Base-by-base conservation (phyloP, 2,113 vertebrate genomes). In the Cryptomyrus ogoouensis region DNA sequence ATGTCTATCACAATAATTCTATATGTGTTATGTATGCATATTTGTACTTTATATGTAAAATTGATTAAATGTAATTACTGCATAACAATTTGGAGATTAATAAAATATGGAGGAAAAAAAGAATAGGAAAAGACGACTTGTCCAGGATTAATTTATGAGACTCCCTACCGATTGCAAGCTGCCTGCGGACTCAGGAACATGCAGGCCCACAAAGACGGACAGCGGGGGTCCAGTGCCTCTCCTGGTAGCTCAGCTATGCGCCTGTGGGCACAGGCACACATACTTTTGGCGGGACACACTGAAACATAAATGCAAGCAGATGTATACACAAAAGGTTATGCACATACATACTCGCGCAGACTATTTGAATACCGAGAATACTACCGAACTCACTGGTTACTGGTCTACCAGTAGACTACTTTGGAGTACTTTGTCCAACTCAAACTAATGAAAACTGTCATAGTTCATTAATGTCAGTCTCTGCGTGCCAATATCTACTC, bases 251-350 rank as follows among this genome's bases (percentile, higher is more conserved):
- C 74, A 80, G 74, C 5, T 80, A 80, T 80, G 74, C 0, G 19
- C 83, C 46, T 47, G 46, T 85, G 46, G 42, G 83, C 44, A 86
- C 42, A 13, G 44, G 12, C 47, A 31, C 44, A n/a, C 24, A 27
- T 5, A 17, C 13, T 15, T 86, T 47, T 27, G 47, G 44, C 19
- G 3, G 83, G 12, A 86, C 83, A 50, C 47, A 86, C 74, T 7
- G 44, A 86, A 49, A 86, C 47, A n/a, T 49, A 86, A 86, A 47
- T 50, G 46, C 83, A 86, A 86, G 44, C 42, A 86, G 47, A 86
- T 86, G 83, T 50, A 86, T 27, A 9, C 10, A 42, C 44, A 24
- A n/a, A 86, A 86, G 46, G 12, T n/a, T 27, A 86, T 8, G 24
- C n/a, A 50, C 47, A 86, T 47, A 86, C 83, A 50, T 27, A 50